Conservation (phyloP, 2,888 invertebrate species). For the Zygaena filipendulae region DNA sequence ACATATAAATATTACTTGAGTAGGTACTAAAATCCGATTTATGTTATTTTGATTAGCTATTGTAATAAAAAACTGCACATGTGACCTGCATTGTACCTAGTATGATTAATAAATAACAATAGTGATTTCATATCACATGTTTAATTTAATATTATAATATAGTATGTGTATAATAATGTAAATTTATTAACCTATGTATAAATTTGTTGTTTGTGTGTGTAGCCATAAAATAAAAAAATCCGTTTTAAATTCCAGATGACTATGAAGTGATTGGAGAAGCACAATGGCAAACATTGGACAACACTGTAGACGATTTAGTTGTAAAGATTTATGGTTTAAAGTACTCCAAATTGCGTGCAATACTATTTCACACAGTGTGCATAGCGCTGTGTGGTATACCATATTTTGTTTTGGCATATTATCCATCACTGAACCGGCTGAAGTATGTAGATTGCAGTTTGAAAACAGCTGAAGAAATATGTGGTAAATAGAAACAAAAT, state of each 20-base stretch:
- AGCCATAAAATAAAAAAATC: no score
- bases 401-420: conserved; percentile 65
- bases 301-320: conserved; percentile 51
- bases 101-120: no score
- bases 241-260: conserved; percentile 43
- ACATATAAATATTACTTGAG: no score
- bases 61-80: no score
- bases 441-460: conserved; percentile 68
- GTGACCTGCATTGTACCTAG: no score
- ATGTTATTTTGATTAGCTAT: no score
- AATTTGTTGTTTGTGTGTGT: no score
- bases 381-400: conserved; percentile 65
- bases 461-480: conserved; percentile 62
- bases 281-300: conserved; percentile 62
- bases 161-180: no score
- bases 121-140: no score
- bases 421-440: conserved; percentile 60
- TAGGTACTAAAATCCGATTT: no score
- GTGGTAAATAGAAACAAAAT: conserved; percentile 42
- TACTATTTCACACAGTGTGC: conserved; percentile 59
- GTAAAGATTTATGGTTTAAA: conserved; percentile 64
- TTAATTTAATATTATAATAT: no score
- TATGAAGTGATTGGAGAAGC: conserved; percentile 68
- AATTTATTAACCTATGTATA: no score
- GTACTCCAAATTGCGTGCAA: conserved; percentile 43